A percentile compares a stretch with the other conserved stretches of the same genome.
These are phyloP conservation scores for Pelobates cultripes DNA, from an alignment of 2,797 vertebrate genomes.

Conservation along the genomic window DNA sequence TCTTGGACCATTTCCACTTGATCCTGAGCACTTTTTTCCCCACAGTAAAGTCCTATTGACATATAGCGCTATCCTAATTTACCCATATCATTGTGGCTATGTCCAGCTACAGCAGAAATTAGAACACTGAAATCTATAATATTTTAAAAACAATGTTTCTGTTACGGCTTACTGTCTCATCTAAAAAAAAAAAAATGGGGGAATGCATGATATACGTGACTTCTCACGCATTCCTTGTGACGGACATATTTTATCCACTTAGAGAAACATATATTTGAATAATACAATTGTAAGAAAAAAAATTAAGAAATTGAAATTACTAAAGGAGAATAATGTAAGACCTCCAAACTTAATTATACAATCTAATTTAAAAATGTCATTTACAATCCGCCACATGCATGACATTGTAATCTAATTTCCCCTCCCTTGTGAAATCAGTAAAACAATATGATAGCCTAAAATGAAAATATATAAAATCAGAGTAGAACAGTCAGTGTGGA, in stretches of 20 bases:
- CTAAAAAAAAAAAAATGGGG: too few species aligned
- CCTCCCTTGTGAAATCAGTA: conserved; percentile 10
- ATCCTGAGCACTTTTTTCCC: too few species aligned
- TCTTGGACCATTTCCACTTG: too few species aligned
- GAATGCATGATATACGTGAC: too few species aligned
- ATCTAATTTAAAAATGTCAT: conserved; percentile 30
- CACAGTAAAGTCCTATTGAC: too few species aligned
- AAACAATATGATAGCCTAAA: neutral
- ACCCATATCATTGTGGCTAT: too few species aligned
- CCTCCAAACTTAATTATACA: conserved; percentile 18
- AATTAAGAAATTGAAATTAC: conserved; percentile 9
- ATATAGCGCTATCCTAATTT: too few species aligned
- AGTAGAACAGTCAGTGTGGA: neutral
- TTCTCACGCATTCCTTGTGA: too few species aligned
- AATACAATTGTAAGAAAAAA: neutral
- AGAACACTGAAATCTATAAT: too few species aligned
- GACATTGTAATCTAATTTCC: conserved; percentile 5
- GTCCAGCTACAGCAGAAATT: too few species aligned
- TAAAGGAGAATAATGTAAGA: conserved; percentile 8
- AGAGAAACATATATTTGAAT: neutral
- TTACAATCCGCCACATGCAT: neutral
- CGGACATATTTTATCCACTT: neutral
- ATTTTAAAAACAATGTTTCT: too few species aligned
- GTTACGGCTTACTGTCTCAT: too few species aligned
- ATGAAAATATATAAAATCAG: conserved; percentile 7